These are phyloP conservation scores for Cryptocephalus moraei DNA, from an alignment of 2,888 invertebrate genomes.

Conservation along the genomic window DNA sequence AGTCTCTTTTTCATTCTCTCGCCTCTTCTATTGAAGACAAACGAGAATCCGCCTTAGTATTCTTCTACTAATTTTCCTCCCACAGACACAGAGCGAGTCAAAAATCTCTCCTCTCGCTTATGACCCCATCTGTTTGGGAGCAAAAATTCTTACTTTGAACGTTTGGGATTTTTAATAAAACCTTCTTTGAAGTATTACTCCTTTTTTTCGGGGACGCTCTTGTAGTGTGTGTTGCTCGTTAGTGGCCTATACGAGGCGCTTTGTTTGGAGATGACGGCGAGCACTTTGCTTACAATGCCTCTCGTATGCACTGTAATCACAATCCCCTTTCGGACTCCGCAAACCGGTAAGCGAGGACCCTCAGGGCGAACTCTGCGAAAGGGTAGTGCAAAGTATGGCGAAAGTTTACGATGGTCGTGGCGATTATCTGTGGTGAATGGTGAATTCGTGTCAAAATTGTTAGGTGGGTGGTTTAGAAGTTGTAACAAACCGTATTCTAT, in stretches of 20 bases:
- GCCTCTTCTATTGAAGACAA: too few species aligned
- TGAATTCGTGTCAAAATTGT: too few species aligned
- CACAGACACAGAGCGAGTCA: too few species aligned
- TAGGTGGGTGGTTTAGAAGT: too few species aligned
- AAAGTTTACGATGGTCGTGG: too few species aligned
- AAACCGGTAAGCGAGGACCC: neutral
- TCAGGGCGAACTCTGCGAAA: too few species aligned
- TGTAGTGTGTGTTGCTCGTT: constrained; percentile 24
- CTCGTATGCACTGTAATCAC: constrained; percentile 30
- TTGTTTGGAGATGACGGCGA: constrained; percentile 31
- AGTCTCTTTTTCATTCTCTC: too few species aligned
- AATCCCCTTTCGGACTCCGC: constrained; percentile 16
- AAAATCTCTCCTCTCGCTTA: constrained; percentile 7
- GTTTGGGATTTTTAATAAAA: constrained; percentile 27
- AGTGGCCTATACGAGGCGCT: constrained; percentile 33
- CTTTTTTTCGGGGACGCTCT: constrained; percentile 17
- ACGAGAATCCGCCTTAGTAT: too few species aligned
- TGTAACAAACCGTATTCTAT: too few species aligned
- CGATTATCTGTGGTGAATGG: too few species aligned
- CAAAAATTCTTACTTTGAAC: constrained; percentile 29
- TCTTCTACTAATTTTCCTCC: too few species aligned
- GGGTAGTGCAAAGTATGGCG: too few species aligned
- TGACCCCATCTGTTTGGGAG: constrained; percentile 6
- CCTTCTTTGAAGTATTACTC: constrained; percentile 30
- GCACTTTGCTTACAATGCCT: constrained; percentile 32